Percentiles rank a stretch among this genome's conserved stretches.
Evolutionary conservation across 2,113 vertebrate species (phyloP).

Genomic region (Parotia lawesii): DNA sequence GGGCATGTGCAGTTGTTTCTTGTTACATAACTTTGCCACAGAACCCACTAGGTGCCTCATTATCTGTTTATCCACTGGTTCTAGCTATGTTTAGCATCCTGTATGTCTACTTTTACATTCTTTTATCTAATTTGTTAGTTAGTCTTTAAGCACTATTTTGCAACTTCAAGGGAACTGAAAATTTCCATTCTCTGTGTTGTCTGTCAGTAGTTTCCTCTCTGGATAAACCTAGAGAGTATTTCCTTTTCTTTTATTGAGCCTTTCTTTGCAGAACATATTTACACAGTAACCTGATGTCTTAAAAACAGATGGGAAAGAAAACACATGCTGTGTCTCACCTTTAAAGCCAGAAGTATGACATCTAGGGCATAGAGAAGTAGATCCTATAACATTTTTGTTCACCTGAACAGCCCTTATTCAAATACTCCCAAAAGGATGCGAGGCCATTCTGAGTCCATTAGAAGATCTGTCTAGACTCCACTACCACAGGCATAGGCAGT

Average conservation of each 20-base stretch:
- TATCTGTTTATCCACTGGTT: not conserved
- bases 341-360: not conserved
- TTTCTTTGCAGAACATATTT: not conserved
- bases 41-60: not conserved
- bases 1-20: not conserved
- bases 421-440: not conserved
- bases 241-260: not conserved
- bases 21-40: not conserved
- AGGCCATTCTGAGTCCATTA: not conserved
- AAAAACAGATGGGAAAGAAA: not conserved
- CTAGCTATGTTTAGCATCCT: not conserved
- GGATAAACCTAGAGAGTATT: not conserved
- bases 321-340: fast-evolving
- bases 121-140: not conserved
- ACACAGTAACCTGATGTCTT: not conserved
- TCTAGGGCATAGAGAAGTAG: not conserved
- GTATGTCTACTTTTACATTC: not conserved
- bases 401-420: not conserved
- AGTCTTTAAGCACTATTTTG: not conserved
- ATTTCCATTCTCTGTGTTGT: not conserved
- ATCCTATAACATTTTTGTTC: not conserved
- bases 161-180: not conserved
- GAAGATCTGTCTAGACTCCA: not conserved
- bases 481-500: not conserved
- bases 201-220: not conserved